Evolutionary conservation across 2,888 invertebrate genomes (phyloP).

Genomic region (Terebella lapidaria): DNA sequence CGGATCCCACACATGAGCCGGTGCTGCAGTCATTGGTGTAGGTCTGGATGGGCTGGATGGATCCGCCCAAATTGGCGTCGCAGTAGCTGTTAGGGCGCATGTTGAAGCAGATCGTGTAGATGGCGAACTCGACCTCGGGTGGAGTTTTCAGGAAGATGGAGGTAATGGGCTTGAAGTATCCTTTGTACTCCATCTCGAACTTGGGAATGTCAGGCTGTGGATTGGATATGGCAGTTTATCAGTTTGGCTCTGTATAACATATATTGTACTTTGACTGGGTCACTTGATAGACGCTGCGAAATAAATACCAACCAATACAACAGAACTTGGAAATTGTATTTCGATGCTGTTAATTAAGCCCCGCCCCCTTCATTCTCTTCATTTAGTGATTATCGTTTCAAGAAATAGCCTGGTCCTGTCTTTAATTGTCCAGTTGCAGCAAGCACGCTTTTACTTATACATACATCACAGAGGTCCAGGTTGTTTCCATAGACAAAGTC

Average conservation of each 20-base stretch:
- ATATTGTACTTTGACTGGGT: neutral
- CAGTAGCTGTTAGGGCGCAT: neutral
- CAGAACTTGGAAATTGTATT: too few species aligned
- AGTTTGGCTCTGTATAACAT: neutral
- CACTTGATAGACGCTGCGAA: neutral
- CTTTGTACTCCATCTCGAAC: neutral
- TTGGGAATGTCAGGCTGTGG: constrained; percentile 1
- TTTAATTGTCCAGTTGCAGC: too few species aligned
- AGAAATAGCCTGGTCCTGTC: too few species aligned
- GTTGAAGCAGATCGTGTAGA: constrained; percentile 1
- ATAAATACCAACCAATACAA: too few species aligned
- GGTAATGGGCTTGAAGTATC: neutral
- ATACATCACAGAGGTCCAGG: neutral
- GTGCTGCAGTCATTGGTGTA: constrained; percentile 1
- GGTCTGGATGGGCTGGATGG: neutral
- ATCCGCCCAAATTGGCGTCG: neutral
- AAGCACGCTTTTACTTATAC: neutral
- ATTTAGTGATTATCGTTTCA: too few species aligned
- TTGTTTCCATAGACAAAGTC: neutral
- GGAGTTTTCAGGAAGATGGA: neutral
- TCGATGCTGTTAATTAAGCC: too few species aligned
- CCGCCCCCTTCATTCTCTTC: too few species aligned
- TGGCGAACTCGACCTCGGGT: neutral
- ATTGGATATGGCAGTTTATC: neutral
- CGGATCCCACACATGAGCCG: neutral